Evolutionary conservation across 2,888 invertebrate genomes (phyloP), one percentile per base, ranked within the genome.

Genomic region (Unio delphinus): DNA sequence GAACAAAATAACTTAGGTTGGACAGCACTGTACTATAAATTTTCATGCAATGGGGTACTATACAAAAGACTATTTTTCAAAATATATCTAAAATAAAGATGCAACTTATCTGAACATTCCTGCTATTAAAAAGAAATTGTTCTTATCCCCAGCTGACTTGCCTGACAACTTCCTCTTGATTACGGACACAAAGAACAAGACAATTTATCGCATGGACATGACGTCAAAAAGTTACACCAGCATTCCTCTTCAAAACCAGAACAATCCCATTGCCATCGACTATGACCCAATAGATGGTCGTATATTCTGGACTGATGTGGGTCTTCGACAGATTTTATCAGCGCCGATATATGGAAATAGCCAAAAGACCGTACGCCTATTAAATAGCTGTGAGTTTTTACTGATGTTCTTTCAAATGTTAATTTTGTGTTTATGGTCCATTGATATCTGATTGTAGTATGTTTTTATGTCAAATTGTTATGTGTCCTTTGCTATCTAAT

Each of bases 201-300:
- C 93, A 64, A 92, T 96, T 60, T 94, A 94, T 0, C 92, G 95
- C 82, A 94, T 96, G 79, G 95, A 96, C 0, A 90, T 96, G 54
- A 95, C 95, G 91, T 69, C 81, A 23, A 64, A 77, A 18, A 81
- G 80, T 64, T 81, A 84, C 59, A 73, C 78, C 3, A 68, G 69
- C 7, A 70, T 85, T 30, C 82, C 85, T 7, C 65, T 83, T 0
- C 67, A 65, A 23, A 65, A 68, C 34, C 73, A 77, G 1, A 92
- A 94, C 77, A 94, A 95, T 80, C 94, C 94, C 0, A 94, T 95
- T 18, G 95, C 95, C 0, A 93, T 96, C 0, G 96, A 96, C 86
- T 96, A 93, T 88, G 95, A 96, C 84, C 95, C 94, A 92, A 92
- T 93, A 61, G 92, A 92, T 66, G 93, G 94, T 75, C 89, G 93